Evolutionary conservation across 2,888 invertebrate species (phyloP), one percentile per base, ranked within the genome.

Genomic region (Caenorhabditis auriculariae): DNA sequence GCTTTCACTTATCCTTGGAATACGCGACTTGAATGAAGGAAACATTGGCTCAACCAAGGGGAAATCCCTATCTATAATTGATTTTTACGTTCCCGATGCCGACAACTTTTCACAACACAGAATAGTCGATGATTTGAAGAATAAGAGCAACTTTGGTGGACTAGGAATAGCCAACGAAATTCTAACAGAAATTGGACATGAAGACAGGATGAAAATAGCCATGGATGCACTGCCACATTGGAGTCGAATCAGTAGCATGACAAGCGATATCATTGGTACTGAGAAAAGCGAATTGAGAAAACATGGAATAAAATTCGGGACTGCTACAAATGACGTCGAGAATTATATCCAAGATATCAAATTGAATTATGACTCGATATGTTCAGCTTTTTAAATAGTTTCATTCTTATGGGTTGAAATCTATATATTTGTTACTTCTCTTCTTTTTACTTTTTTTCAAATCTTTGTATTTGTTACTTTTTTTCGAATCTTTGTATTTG

Each of bases 331-430:
- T 53, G 49, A 61, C 57, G 61, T 61, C 41, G 54, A 60, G 26
- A 53, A 49, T 48, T 61, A 61, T 61, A 27, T 61, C 43, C 53
- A 61, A 57, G 57, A 57, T 47, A 61, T 61, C 48, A 61, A 61
- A 61, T 52, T 43, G 32, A 61, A 61, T 54, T 61, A 58, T 61
- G 50, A 39, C 43, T 58, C 57, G 48, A 53, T 61, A 49, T 61
- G 61, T 61, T 52, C 29, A 57, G 56, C 57, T 51, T 49, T 61
- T 52, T 38, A 61, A 44, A 59, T 61, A 51, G 52, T n/a, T n/a
- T n/a, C n/a, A n/a, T n/a, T n/a, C n/a, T n/a, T n/a, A n/a, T n/a
- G n/a, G n/a, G n/a, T n/a, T n/a, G n/a, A n/a, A n/a, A n/a, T n/a
- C n/a, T n/a, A n/a, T n/a, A n/a, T n/a, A n/a, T n/a, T n/a, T n/a